Evolutionary conservation across 1,140 invertebrate species (phyloP).

Genomic region (Lasioglossum baleicum): DNA sequence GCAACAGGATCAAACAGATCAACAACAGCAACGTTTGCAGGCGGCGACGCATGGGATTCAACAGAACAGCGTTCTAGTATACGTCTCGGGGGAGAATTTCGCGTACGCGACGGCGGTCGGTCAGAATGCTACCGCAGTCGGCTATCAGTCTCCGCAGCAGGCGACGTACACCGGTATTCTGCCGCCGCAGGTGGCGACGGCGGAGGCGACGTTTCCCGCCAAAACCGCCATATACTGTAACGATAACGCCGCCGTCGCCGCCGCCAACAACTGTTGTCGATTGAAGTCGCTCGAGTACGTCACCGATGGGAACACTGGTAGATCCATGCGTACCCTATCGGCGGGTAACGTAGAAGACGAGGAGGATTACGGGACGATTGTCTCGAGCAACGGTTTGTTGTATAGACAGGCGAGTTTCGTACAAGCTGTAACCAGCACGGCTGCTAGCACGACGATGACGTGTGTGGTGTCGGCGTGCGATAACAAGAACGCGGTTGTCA

Average conservation of each 20-base stretch:
- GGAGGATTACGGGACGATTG: slow-evolving; percentile 45
- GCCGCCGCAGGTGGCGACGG: slow-evolving; percentile 64
- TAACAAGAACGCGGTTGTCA: slow-evolving; percentile 16
- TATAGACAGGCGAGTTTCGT: slow-evolving; percentile 51
- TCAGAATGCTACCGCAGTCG: slow-evolving; percentile 72
- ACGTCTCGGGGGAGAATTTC: slow-evolving; percentile 78
- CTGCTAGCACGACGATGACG: slow-evolving; percentile 44
- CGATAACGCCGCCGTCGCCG: slow-evolving; percentile 30
- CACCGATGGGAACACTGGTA: slow-evolving; percentile 36
- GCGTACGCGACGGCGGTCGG: slow-evolving; percentile 75
- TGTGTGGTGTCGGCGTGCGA: slow-evolving; percentile 42
- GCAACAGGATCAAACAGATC: slow-evolving; percentile 35
- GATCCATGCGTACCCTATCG: slow-evolving; percentile 11
- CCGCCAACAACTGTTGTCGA: slow-evolving; percentile 40
- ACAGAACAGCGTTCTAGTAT: slow-evolving; percentile 77
- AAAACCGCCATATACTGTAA: slow-evolving; percentile 61
- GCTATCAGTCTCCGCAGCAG: slow-evolving; percentile 62
- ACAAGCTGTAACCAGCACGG: slow-evolving; percentile 29
- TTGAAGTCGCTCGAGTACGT: slow-evolving; percentile 52
- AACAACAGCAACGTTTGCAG: slow-evolving; percentile 39
- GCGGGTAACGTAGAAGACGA: slow-evolving; percentile 45
- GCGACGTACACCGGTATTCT: slow-evolving; percentile 65
- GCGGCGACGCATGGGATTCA: slow-evolving; percentile 53
- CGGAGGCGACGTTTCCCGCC: slow-evolving; percentile 66
- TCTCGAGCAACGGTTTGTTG: slow-evolving; percentile 31